phyloP scores from a whole-genome alignment of 2,888 invertebrate species.

The Xestia rhomboidea region DNA sequence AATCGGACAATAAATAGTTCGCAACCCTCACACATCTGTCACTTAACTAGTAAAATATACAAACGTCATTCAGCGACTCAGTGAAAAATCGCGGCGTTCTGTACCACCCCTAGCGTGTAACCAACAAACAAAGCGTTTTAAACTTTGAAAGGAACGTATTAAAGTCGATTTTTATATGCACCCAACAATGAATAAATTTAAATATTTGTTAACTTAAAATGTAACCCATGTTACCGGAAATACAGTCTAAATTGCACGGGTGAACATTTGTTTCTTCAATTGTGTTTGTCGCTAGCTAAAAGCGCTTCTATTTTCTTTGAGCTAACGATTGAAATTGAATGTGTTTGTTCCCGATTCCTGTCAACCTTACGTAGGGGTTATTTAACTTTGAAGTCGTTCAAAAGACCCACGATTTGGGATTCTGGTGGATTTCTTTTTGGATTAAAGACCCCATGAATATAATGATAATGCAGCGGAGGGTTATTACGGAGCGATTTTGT shows the following conservation, averaged over 20 bases:
- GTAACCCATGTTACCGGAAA: conserved; percentile 90
- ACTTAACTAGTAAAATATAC: conserved; percentile 90
- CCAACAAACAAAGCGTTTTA: conserved; percentile 58
- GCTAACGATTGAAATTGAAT: conserved; percentile 73
- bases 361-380: conserved; percentile 81
- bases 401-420: conserved; percentile 89
- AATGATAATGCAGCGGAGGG: conserved; percentile 88
- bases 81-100: conserved; percentile 87
- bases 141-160: conserved; percentile 63
- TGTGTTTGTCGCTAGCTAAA: conserved; percentile 68
- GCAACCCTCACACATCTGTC: conserved; percentile 89
- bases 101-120: conserved; percentile 81
- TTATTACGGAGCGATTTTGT: conserved; percentile 83
- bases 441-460: conserved; percentile 90
- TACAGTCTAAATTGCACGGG: conserved; percentile 90
- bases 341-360: conserved; percentile 61
- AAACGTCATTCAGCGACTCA: conserved; percentile 87
- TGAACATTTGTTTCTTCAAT: conserved; percentile 87
- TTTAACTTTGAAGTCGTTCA: conserved; percentile 90
- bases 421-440: conserved; percentile 90
- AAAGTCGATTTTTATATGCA: conserved; percentile 78
- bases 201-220: conserved; percentile 91
- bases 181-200: conserved; percentile 85
- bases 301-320: conserved; percentile 70
- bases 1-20: conserved; percentile 90